Conservation (phyloP, 2,797 vertebrate genomes). For the Diceros bicornis region DNA sequence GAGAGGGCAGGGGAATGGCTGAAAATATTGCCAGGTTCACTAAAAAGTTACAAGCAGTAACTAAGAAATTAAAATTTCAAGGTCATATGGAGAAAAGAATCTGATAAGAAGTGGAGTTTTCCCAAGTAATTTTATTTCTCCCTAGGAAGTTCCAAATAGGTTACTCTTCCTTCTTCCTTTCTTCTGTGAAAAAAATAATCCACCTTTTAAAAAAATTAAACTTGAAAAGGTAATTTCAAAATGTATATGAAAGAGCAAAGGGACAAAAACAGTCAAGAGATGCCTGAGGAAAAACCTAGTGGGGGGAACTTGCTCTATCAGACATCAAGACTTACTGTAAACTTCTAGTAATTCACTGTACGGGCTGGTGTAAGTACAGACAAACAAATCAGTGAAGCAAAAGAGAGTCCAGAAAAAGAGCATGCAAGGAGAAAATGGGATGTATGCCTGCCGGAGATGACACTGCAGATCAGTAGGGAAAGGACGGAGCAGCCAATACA, state of each 20-base stretch:
- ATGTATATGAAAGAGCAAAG: neutral
- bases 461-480: accelerated
- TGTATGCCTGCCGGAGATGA: accelerated
- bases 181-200: neutral
- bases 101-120: neutral
- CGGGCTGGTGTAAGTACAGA: neutral
- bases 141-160: neutral
- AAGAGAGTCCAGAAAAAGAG: no score
- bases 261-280: neutral
- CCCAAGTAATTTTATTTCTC: neutral
- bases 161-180: neutral
- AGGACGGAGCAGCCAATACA: accelerated
- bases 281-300: neutral
- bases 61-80: neutral
- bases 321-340: neutral
- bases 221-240: neutral
- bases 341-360: neutral
- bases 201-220: neutral
- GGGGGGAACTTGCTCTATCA: neutral
- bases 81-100: neutral
- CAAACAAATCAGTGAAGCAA: no score
- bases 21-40: neutral
- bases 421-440: accelerated
- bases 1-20: neutral
- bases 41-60: neutral